A percentile compares a stretch with the other conserved stretches of the same genome.
phyloP scores from a whole-genome alignment of 1,140 invertebrate species.

The Aphelenchoides besseyi region DNA sequence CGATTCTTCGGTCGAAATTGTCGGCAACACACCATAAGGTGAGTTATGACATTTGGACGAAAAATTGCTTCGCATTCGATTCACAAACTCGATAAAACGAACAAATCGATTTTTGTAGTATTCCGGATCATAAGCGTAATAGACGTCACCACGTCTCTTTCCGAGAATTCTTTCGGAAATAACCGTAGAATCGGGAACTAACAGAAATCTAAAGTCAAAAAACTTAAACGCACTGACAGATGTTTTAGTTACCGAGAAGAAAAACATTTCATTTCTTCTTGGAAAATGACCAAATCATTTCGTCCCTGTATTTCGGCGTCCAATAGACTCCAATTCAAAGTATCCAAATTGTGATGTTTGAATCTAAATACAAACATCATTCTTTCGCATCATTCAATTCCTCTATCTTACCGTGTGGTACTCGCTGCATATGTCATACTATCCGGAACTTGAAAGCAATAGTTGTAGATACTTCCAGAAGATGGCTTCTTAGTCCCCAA shows the following conservation, averaged over 20 bases:
- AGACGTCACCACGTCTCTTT: slow-evolving; percentile 31
- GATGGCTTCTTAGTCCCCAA: slow-evolving; percentile 8
- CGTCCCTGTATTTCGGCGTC: slow-evolving; percentile 39
- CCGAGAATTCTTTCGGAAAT: slow-evolving; percentile 34
- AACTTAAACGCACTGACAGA: background rate
- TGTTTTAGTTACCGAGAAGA: slow-evolving; percentile 43
- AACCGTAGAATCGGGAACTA: slow-evolving; percentile 39
- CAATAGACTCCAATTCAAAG: slow-evolving; percentile 53
- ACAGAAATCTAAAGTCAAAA: slow-evolving; percentile 34
- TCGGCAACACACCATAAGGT: background rate
- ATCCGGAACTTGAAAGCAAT: slow-evolving; percentile 63
- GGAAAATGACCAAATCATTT: slow-evolving; percentile 30
- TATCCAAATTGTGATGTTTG: slow-evolving; percentile 55
- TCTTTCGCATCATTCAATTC: slow-evolving; percentile 11
- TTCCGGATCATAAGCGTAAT: slow-evolving; percentile 22
- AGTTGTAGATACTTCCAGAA: slow-evolving; percentile 33
- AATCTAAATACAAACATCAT: slow-evolving; percentile 44
- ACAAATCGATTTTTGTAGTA: slow-evolving; percentile 41
- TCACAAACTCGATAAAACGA: slow-evolving; percentile 39
- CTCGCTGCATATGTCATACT: slow-evolving; percentile 47
- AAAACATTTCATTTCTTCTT: slow-evolving; percentile 55
- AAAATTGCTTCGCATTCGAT: slow-evolving; percentile 3
- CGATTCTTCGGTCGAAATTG: background rate
- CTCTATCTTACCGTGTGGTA: background rate
- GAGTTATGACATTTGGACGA: background rate